phyloP scores from a whole-genome alignment of 2,797 vertebrate species.

The Picus viridis region DNA sequence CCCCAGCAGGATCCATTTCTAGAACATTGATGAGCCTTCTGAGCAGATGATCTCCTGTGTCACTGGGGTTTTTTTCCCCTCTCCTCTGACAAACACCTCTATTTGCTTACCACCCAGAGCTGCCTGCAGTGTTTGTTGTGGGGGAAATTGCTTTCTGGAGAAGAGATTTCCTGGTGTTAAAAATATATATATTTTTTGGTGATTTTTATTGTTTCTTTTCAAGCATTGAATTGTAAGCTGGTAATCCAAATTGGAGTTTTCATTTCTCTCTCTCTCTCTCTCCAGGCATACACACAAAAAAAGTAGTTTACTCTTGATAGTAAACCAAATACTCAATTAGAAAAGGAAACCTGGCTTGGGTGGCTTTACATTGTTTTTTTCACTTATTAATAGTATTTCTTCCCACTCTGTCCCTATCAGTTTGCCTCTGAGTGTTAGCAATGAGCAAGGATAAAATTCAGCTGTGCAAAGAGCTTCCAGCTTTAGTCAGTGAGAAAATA shows the following conservation, averaged over 20 bases:
- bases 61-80: neutral
- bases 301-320: slow-evolving; percentile 25
- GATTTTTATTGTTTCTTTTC: slow-evolving; percentile 7
- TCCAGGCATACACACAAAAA: neutral
- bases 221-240: slow-evolving; percentile 48
- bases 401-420: neutral
- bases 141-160: slow-evolving; percentile 54
- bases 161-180: slow-evolving; percentile 53
- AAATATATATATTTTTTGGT: neutral
- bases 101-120: slow-evolving; percentile 20
- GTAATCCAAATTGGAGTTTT: slow-evolving; percentile 49
- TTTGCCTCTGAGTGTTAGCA: neutral
- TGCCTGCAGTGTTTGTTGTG: slow-evolving; percentile 14
- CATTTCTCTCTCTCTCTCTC: neutral
- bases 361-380: neutral
- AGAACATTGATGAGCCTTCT: slow-evolving; percentile 50
- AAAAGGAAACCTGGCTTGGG: neutral
- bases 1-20: neutral
- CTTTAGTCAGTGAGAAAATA: neutral
- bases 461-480: neutral
- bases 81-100: slow-evolving; percentile 26
- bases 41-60: slow-evolving; percentile 6
- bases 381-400: neutral
- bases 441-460: neutral
- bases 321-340: neutral